Conservation (phyloP, 92 coral and sea anemone genomes). For the Phenganax marumi region DNA sequence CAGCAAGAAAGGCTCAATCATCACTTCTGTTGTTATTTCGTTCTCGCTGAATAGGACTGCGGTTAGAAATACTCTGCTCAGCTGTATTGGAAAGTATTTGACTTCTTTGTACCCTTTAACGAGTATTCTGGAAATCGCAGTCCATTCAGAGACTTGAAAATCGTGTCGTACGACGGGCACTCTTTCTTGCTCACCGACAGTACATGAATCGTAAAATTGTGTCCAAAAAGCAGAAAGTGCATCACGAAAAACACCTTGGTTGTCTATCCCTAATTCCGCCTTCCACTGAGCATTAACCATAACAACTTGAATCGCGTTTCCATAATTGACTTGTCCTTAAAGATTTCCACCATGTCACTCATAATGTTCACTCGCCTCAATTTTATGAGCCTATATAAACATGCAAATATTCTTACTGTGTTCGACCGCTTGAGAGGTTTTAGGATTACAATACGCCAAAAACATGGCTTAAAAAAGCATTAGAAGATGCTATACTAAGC, state of each 20-base stretch:
- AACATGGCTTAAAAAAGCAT: background rate
- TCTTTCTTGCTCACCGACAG: constrained; percentile 60
- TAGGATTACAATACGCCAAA: background rate
- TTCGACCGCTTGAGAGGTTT: no score
- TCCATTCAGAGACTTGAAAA: constrained; percentile 50
- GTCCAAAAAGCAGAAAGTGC: constrained; percentile 64
- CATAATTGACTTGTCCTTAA: constrained; percentile 55
- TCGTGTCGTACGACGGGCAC: constrained; percentile 61
- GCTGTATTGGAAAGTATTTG: constrained; percentile 42
- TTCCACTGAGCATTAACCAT: constrained; percentile 67
- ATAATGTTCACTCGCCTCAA: constrained; percentile 54
- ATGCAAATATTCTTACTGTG: background rate
- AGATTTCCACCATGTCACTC: constrained; percentile 54
- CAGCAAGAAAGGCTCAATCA: constrained; percentile 48
- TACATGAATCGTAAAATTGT: constrained; percentile 52
- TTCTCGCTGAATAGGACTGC: constrained; percentile 53
- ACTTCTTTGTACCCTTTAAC: constrained; percentile 55
- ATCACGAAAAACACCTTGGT: constrained; percentile 63
- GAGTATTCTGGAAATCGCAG: constrained; percentile 49
- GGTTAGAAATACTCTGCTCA: constrained; percentile 43
- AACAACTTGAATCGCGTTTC: constrained; percentile 38
- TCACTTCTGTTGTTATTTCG: constrained; percentile 19
- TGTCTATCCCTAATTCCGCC: constrained; percentile 56
- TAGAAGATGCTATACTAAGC: no score
- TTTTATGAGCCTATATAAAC: constrained; percentile 21